A percentile compares a stretch with the other conserved stretches of the same genome.
Evolutionary conservation across 2,797 vertebrate species (phyloP).

Genomic region (Notolabrus celidotus): DNA sequence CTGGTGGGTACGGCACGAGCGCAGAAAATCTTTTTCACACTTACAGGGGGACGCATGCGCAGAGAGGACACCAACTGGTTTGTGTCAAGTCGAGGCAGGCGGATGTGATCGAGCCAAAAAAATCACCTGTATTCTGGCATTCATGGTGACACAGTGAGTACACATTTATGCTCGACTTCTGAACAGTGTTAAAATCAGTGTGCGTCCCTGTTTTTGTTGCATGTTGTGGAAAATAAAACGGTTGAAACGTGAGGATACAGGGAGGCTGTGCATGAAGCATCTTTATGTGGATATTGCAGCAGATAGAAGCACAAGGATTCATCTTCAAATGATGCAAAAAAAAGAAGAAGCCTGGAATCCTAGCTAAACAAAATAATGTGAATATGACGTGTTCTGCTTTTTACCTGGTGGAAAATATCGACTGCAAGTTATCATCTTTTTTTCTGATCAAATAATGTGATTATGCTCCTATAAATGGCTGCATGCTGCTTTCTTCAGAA

Average conservation of each 20-base stretch:
- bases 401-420: background rate
- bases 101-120: constrained; percentile 76
- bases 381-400: constrained; percentile 3
- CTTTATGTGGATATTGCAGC: constrained; percentile 35
- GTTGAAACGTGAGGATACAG: constrained; percentile 26
- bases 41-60: constrained; percentile 81
- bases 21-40: constrained; percentile 75
- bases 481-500: constrained; percentile 43
- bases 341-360: no score
- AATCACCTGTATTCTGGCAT: constrained; percentile 82
- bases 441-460: constrained; percentile 50
- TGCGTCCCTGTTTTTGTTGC: background rate
- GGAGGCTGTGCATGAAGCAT: constrained; percentile 38
- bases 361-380: background rate
- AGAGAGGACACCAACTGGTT: constrained; percentile 64
- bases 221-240: background rate
- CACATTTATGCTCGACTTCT: constrained; percentile 15
- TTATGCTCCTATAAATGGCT: constrained; percentile 69
- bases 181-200: no score
- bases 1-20: constrained; percentile 34
- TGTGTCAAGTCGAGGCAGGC: constrained; percentile 76
- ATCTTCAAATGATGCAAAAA: constrained; percentile 17
- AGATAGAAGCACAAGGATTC: constrained; percentile 26
- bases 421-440: constrained; percentile 33
- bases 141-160: constrained; percentile 86